Base-by-base conservation (phyloP, 2,888 invertebrate species). In the Idaea straminata region DNA sequence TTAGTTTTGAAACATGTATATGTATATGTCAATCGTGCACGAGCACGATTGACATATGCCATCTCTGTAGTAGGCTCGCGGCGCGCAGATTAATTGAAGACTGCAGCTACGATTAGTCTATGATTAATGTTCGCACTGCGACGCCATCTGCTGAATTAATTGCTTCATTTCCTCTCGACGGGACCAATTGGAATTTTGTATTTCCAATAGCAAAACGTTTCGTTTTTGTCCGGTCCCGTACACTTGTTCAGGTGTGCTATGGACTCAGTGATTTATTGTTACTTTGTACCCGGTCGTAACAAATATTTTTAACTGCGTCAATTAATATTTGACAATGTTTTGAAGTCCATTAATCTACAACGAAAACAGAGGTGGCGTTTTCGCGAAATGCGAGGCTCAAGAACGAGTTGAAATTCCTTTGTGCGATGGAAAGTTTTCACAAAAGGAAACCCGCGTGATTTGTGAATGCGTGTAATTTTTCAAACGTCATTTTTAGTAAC, bases 401-500 rank as follows among this genome's bases (percentile, higher is more conserved):
- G 88, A 88, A 86, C 82, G 87, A 89, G 87, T 88, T 86, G 80
- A 83, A 59, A 84, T 83, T 86, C 86, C 87, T 88, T 89, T 89
- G 88, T 87, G 85, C 80, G 81, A 80, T 81, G 79, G 76, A 83
- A 91, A 91, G 83, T 91, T 90, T 87, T 73, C 78, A 88, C 88
- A 91, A 91, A 91, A 88, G 89, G 86, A 84, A 85, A 83, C 88
- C 87, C 88, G 88, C 84, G 88, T 90, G 91, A 91, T 91, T 92
- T 91, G 89, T 91, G 91, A 90, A 89, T 89, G 91, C 87, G 91
- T 91, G 91, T 92, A 91, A 92, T 92, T 92, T 92, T 90, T 92
- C 91, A 92, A 87, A 91, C 87, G 91, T 92, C 92, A 92, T 89
- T 91, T 91, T 91, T 91, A 88, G 87, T 87, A 86, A 87, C 87